Base-by-base conservation (phyloP, 2,888 invertebrate genomes). In the Malthinus flaveolus region DNA sequence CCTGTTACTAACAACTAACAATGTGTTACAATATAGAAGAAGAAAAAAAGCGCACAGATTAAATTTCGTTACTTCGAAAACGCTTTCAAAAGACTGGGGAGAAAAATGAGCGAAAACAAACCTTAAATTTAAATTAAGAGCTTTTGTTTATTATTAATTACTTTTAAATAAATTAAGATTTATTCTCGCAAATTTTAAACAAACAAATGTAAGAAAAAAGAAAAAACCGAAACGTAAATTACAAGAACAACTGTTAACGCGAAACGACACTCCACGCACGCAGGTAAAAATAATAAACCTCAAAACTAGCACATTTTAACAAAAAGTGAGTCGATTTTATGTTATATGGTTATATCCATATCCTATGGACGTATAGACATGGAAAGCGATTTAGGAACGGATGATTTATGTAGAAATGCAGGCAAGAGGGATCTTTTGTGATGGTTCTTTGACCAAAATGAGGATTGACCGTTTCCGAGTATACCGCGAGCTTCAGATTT, bases 11-110 rank as follows among this genome's bases (percentile, higher is more conserved):
- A 56, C 56, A 56, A 49, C 49, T 12, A 33, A 56, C 56, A 56
- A 56, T 56, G 56, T 56, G 56, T 56, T 56, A 56, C 56, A 56
- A 45, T 44, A 56, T 35, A 49, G 44, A 56, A 56, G 49, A 49
- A 49, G 34, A 45, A 13, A 45, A 49, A 23, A 23, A 23, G 23
- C 23, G 23, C 2, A 5, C 23, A 23, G 56, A 56, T 56, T 56
- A 56, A 56, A 44, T 56, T 56, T 49, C 49, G 31, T 56, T n/a
- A n/a, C n/a, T 46, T 42, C 32, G 23, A 42, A 49, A 49, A 35
- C 45, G 31, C 49, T 49, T 32, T 32, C 31, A 37, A n/a, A n/a
- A n/a, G 36, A 15, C 45, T 46, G 2, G 3, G 23, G 5, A 23
- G 5, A 23, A 23, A 23, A 23, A 23, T 23, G 2, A 32, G 36